phyloP scores from a whole-genome alignment of 2,888 invertebrate genomes.

The Oscheius myriophilus region DNA sequence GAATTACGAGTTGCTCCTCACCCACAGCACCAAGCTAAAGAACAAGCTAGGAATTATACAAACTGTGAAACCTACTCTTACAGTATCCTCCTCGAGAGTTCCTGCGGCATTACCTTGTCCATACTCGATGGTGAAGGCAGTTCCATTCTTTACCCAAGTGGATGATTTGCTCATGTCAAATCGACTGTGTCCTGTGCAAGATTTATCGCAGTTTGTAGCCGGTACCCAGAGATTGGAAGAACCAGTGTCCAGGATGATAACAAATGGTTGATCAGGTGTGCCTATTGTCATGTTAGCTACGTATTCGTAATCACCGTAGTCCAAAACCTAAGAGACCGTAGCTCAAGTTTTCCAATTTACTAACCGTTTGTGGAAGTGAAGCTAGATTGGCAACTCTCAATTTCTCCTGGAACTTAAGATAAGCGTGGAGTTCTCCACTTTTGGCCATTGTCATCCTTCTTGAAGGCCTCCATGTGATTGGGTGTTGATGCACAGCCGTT shows the following conservation, averaged over 20 bases:
- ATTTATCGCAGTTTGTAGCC: conserved; percentile 38
- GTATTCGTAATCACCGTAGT: conserved; percentile 43
- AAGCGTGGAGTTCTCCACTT: conserved; percentile 42
- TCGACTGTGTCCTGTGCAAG: conserved; percentile 76
- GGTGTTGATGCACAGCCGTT: conserved; percentile 54
- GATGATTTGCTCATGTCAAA: conserved; percentile 87
- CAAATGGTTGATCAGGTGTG: conserved; percentile 47
- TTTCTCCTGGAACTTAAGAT: conserved; percentile 41
- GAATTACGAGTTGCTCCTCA: conserved; percentile 49
- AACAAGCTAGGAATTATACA: conserved; percentile 73
- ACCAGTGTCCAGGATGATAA: conserved; percentile 48
- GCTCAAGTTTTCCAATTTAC: background rate
- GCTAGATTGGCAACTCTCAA: conserved; percentile 35
- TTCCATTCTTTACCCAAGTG: conserved; percentile 86
- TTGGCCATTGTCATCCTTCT: conserved; percentile 45
- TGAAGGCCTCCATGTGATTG: conserved; percentile 46
- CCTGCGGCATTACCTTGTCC: conserved; percentile 90
- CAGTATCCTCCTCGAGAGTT: conserved; percentile 87
- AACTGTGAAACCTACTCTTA: conserved; percentile 77
- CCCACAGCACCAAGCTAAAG: conserved; percentile 52
- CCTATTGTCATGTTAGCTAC: conserved; percentile 50
- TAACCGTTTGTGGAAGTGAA: conserved; percentile 42
- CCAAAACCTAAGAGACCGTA: conserved; percentile 9
- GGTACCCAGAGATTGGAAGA: conserved; percentile 49
- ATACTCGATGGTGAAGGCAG: conserved; percentile 88